These are phyloP conservation scores for Collichthys lucidus DNA, from an alignment of 2,113 vertebrate genomes.

Conservation along the genomic window DNA sequence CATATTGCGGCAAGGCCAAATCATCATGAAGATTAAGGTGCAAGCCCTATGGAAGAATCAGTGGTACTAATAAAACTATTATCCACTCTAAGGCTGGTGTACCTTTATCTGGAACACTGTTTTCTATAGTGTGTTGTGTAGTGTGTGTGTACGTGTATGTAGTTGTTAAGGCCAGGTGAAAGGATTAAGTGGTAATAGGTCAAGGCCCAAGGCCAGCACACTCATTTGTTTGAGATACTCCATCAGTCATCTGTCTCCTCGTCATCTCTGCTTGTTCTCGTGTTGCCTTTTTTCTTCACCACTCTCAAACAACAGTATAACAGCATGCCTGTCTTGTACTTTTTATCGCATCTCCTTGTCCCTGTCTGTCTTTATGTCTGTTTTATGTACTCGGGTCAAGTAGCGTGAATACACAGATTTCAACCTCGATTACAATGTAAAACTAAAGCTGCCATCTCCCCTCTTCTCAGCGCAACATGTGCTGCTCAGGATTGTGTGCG, in stretches of 20 bases:
- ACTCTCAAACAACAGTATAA: neutral
- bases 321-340: neutral
- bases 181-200: slow-evolving; percentile 49
- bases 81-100: slow-evolving; percentile 25
- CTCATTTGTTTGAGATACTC: slow-evolving; percentile 25
- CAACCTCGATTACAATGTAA: slow-evolving; percentile 31
- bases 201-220: slow-evolving; percentile 45
- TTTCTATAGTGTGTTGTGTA: neutral
- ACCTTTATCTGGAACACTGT: slow-evolving; percentile 17
- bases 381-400: slow-evolving; percentile 56
- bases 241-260: slow-evolving; percentile 56
- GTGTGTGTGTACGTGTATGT: slow-evolving; percentile 1
- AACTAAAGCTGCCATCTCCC: slow-evolving; percentile 14
- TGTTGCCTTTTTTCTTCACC: slow-evolving; percentile 43
- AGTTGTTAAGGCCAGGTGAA: slow-evolving; percentile 53
- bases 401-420: slow-evolving; percentile 42
- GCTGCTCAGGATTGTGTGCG: slow-evolving; percentile 58
- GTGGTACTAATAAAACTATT: slow-evolving; percentile 53
- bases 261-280: slow-evolving; percentile 41
- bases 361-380: slow-evolving; percentile 29
- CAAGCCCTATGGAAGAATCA: slow-evolving; percentile 42
- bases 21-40: slow-evolving; percentile 37
- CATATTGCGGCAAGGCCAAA: slow-evolving; percentile 7
- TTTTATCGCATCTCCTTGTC: slow-evolving; percentile 1
- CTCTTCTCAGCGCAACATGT: slow-evolving; percentile 39